Conservation (phyloP, 2,888 invertebrate species). For the Xestia xanthographa region DNA sequence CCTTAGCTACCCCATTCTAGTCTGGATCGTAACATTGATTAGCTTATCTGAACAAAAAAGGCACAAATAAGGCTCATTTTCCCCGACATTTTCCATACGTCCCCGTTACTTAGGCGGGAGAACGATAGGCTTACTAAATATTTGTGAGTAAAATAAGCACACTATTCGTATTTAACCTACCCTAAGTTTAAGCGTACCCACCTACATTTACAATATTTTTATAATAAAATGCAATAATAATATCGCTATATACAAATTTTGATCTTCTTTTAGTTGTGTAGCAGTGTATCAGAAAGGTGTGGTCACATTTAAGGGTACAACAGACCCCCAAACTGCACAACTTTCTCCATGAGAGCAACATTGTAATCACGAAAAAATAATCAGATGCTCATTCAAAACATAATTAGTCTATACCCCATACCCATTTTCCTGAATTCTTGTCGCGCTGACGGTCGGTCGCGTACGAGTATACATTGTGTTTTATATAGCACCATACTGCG, state of each 20-base stretch:
- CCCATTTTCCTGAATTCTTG: not conserved
- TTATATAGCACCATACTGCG: no score
- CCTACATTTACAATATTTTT: constrained; percentile 37
- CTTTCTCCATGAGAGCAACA: not conserved
- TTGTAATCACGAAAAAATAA: not conserved
- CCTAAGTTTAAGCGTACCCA: constrained; percentile 36
- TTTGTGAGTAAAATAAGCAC: constrained; percentile 40
- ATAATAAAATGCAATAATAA: constrained; percentile 31
- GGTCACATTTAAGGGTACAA: not conserved
- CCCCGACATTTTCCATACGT: not conserved
- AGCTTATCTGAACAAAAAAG: not conserved
- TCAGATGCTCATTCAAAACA: not conserved
- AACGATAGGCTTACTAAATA: constrained; percentile 35
- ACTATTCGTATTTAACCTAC: constrained; percentile 15
- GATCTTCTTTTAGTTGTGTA: not conserved
- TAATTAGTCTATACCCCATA: not conserved
- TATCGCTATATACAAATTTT: constrained; percentile 10
- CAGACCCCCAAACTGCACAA: not conserved
- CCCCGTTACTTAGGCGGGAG: not conserved
- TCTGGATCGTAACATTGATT: not conserved
- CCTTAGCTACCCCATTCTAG: no score
- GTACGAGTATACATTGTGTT: no score
- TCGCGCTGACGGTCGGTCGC: no score
- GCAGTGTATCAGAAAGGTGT: not conserved
- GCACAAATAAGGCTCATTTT: not conserved